A percentile compares a stretch with the other conserved stretches of the same genome.
Evolutionary conservation across 2,797 vertebrate genomes (phyloP).

Genomic region (Meriones psammophilus): DNA sequence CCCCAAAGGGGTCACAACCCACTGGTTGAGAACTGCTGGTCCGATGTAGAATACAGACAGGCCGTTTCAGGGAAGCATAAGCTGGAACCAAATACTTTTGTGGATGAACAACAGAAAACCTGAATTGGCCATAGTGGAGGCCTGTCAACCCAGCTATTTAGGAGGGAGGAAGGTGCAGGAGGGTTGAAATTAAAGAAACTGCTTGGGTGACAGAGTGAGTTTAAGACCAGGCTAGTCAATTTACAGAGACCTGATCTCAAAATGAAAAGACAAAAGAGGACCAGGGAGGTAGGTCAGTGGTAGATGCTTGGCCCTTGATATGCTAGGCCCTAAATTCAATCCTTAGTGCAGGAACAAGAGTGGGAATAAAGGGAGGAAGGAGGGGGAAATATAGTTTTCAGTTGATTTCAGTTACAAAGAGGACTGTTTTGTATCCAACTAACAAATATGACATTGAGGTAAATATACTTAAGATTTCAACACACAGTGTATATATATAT

Average conservation of each 20-base stretch:
- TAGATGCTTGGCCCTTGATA: neutral
- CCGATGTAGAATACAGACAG: slow-evolving; percentile 11
- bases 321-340: neutral
- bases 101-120: neutral
- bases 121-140: neutral
- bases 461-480: slow-evolving; percentile 12
- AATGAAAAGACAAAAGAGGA: neutral
- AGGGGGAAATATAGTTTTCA: neutral
- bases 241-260: neutral
- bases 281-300: neutral
- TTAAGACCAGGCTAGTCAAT: neutral
- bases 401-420: neutral
- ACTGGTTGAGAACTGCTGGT: neutral
- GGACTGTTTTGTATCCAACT: neutral
- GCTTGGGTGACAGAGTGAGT: neutral
- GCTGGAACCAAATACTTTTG: neutral
- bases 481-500: neutral
- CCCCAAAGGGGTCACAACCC: neutral
- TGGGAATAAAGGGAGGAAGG: neutral
- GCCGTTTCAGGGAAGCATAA: neutral
- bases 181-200: neutral
- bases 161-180: neutral
- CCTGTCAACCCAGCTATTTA: neutral
- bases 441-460: neutral
- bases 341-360: neutral